Evolutionary conservation across 2,113 vertebrate genomes (phyloP).

Genomic region (Chloropsis hardwickii): DNA sequence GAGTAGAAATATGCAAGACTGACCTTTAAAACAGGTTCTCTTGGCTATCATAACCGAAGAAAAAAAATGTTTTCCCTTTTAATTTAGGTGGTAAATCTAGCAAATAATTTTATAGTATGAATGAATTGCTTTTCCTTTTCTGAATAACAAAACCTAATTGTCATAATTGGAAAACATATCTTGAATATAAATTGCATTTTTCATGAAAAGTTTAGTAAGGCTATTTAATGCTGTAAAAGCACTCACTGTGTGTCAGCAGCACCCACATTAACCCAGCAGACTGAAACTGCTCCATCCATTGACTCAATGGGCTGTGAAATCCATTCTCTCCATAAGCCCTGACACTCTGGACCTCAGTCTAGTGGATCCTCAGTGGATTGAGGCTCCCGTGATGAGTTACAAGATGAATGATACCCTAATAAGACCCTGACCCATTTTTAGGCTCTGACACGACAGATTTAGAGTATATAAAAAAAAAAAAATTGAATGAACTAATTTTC

Average conservation of each 20-base stretch:
- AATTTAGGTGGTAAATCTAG: background rate
- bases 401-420: background rate
- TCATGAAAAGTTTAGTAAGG: background rate
- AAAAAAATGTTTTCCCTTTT: background rate
- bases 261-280: slow-evolving; percentile 31
- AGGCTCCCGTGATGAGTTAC: background rate
- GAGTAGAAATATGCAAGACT: background rate
- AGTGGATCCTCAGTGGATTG: background rate
- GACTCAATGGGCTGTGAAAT: slow-evolving; percentile 46
- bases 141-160: background rate
- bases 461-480: background rate
- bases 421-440: background rate
- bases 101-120: background rate
- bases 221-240: background rate
- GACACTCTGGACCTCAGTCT: background rate
- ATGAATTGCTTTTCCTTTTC: background rate
- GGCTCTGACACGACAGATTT: background rate
- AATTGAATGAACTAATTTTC: background rate
- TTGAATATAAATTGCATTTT: background rate
- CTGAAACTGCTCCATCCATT: slow-evolving; percentile 29
- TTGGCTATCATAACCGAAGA: background rate
- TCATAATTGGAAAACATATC: background rate
- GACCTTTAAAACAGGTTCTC: background rate
- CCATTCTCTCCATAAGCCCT: background rate
- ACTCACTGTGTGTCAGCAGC: background rate